Base-by-base conservation (phyloP, 2,797 vertebrate species). In the Eulemur rubriventer region DNA sequence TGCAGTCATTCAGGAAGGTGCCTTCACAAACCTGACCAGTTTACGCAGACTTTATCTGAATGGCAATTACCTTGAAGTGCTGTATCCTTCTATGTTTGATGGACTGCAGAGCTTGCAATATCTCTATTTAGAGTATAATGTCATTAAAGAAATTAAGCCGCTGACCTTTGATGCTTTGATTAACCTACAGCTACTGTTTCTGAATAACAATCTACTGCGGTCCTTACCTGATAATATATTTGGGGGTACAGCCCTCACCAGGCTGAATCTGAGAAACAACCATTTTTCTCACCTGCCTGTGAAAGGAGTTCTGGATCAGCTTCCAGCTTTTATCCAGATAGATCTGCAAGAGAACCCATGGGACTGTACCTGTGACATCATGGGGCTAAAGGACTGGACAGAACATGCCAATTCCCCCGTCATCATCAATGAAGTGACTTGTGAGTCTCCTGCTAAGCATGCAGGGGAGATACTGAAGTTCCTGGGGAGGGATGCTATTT, bases 291-390 rank as follows among this genome's bases (percentile, higher is more conserved):
- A 99, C 84, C 98, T 99, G 92, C 99, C 99, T 0, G 99, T 99
- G 67, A 99, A 98, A 70, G 99, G 99, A 0, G 99, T 99, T 50
- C 98, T 99, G 41, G 99, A 99, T 97, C 99, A 99, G 98, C 99
- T 99, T 1, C 99, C 99, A 0, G 99, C 99, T 12, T 99, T 99
- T 43, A 99, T 99, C 97, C 99, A 99, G 98, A 99, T 99, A 10
- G 99, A 99, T 97, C 99, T 99, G 33, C 99, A 99, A 97, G 99
- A 99, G 98, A 99, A 99, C 96, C 99, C 99, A 0, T 99, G 99
- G 99, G 99, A 99, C 98, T 99, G 99, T 98, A 99, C 99, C 0
- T 99, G 99, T 87, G 99, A 99, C 94, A 99, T 99, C 38, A 99
- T 99, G 97, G 99, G 99, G 0, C 99, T 99, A 20, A 99, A 99